These are phyloP conservation scores for Callionymus lyra DNA, from an alignment of 2,113 vertebrate genomes.

Conservation along the genomic window DNA sequence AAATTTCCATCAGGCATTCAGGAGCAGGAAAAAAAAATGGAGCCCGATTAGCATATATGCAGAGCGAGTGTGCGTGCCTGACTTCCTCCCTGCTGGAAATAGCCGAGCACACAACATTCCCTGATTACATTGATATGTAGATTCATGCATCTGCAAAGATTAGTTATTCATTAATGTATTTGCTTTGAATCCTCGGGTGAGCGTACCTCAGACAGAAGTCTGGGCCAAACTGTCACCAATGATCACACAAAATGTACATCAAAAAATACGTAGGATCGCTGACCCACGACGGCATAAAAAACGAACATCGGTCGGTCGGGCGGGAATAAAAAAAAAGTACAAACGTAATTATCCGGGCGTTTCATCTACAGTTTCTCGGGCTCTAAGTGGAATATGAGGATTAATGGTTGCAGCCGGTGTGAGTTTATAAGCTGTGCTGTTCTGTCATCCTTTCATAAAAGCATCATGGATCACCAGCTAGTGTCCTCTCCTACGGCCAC, in stretches of 20 bases:
- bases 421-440: slow-evolving; percentile 41
- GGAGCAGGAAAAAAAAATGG: slow-evolving; percentile 37
- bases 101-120: slow-evolving; percentile 59
- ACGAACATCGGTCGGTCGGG: slow-evolving; percentile 23
- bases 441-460: slow-evolving; percentile 59
- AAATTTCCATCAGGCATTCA: slow-evolving; percentile 36
- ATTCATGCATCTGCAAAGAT: slow-evolving; percentile 64
- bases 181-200: slow-evolving; percentile 56
- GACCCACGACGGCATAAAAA: slow-evolving; percentile 30
- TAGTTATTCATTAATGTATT: slow-evolving; percentile 67
- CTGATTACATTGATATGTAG: slow-evolving; percentile 69
- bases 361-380: slow-evolving; percentile 44
- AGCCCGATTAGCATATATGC: slow-evolving; percentile 59
- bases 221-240: slow-evolving; percentile 39
- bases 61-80: slow-evolving; percentile 61
- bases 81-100: slow-evolving; percentile 64
- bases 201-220: slow-evolving; percentile 52
- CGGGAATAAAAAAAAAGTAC: slow-evolving; percentile 34
- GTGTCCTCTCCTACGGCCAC: slow-evolving; percentile 58
- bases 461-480: slow-evolving; percentile 68
- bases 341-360: slow-evolving; percentile 43
- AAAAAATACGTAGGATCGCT: slow-evolving; percentile 27
- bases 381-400: slow-evolving; percentile 40
- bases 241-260: slow-evolving; percentile 30
- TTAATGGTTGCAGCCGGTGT: slow-evolving; percentile 51